Evolutionary conservation across 53 echinoderm and acorn worm genomes (phyloP), one percentile per base, ranked within the genome.

Genomic region (Paracentrotus lividus): DNA sequence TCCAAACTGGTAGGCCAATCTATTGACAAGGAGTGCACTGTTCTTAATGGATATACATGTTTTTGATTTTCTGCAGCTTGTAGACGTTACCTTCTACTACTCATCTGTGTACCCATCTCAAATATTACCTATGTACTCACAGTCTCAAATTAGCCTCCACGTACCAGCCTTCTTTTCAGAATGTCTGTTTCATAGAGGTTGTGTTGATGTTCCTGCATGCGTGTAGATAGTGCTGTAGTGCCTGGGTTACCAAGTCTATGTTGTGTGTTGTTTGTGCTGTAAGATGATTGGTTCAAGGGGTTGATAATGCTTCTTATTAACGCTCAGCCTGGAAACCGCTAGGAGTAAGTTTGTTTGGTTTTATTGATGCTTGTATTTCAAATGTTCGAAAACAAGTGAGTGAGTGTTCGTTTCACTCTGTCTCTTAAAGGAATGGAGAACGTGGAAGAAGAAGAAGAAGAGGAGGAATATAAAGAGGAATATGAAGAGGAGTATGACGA

Each of bases 381-480:
- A 29, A 64, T 72, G 36, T 72, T 72, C 40, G 72, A 72, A 88
- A 55, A 52, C 85, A 53, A 56, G 54, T 88, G 88, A 57, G 57
- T 36, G 88, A 88, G 31, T 88, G 34, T 56, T 9, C 88, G 34
- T 88, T 87, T 88, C 88, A 88, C 88, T 88, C 72, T 91, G 77
- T 91, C 33, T 91, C 76, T 75, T 75, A 76, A 91, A 91, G 91
- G 93, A 61, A 92, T 84, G 32, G 53, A 61, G 8, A 57, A 42
- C 18, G 84, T 93, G 23, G 95, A 90, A 6, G 94, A 94, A 42
- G 94, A 86, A 20, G 67, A 84, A 49, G 86, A 92, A 6, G 94
- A 94, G 0, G 94, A 87, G 2, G 55, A 91, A 8, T 52, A 76
- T 23, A 57, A 94, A 4, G 59, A 49, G 23, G 66, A 85, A 0